Evolutionary conservation across 2,797 vertebrate genomes (phyloP).

Genomic region (Chelidonichthys spinosus): DNA sequence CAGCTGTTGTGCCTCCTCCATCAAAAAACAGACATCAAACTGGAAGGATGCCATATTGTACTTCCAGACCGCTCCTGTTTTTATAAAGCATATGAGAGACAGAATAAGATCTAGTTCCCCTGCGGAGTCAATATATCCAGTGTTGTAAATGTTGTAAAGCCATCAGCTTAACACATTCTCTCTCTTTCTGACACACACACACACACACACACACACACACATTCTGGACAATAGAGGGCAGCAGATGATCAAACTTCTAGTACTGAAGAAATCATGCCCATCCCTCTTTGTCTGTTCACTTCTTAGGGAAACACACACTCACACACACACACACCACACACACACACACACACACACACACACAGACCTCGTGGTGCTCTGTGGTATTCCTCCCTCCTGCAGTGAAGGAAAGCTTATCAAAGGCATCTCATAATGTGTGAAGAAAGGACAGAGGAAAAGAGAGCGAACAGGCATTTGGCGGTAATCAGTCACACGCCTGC

Average conservation of each 20-base stretch:
- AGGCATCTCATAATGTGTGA: slow-evolving; percentile 10
- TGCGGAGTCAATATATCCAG: slow-evolving; percentile 21
- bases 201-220: slow-evolving; percentile 4
- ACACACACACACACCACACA: slow-evolving; percentile 3
- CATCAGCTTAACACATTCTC: too few species aligned
- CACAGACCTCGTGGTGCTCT: slow-evolving; percentile 1
- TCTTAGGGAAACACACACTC: background rate
- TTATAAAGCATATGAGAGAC: slow-evolving; percentile 9
- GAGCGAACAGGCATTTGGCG: background rate
- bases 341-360: slow-evolving; percentile 1
- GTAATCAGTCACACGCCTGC: slow-evolving; percentile 30
- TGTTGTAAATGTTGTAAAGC: background rate
- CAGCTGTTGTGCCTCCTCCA: background rate
- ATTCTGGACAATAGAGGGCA: slow-evolving; percentile 41
- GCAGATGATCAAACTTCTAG: slow-evolving; percentile 43
- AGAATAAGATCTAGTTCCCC: background rate
- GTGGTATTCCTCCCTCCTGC: background rate
- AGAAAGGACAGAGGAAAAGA: background rate
- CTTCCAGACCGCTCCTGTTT: background rate
- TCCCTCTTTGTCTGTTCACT: background rate
- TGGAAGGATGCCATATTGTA: slow-evolving; percentile 15
- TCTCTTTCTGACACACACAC: background rate
- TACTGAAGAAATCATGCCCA: slow-evolving; percentile 1
- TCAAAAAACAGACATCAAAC: slow-evolving; percentile 20
- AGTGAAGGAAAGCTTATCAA: slow-evolving; percentile 25